These are phyloP conservation scores for Rhizomys pruinosus DNA, from an alignment of 2,113 vertebrate genomes.

Conservation along the genomic window DNA sequence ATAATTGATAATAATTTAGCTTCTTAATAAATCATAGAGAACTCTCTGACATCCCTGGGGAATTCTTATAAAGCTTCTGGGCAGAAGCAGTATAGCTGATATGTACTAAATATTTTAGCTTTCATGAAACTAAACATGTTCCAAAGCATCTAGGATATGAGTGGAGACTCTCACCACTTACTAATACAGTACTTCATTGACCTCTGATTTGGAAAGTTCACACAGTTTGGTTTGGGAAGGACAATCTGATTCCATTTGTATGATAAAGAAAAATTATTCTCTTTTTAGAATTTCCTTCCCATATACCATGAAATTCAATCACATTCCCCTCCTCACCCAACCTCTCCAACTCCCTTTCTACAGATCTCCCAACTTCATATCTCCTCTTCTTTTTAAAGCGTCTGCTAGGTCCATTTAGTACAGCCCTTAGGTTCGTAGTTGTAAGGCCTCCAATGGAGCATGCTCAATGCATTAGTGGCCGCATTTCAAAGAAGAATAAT, in stretches of 20 bases:
- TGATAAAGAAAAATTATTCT: too few relatives aligned
- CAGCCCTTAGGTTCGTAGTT: too few relatives aligned
- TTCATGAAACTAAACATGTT: neutral
- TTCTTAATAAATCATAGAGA: conserved; percentile 21
- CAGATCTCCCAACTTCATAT: too few relatives aligned
- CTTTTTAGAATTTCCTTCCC: too few relatives aligned
- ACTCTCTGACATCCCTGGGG: neutral
- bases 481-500: too few relatives aligned
- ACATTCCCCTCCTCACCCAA: too few relatives aligned
- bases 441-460: too few relatives aligned
- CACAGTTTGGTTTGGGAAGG: neutral
- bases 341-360: too few relatives aligned
- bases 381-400: too few relatives aligned
- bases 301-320: too few relatives aligned
- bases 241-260: neutral
- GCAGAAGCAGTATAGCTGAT: neutral
- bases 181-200: neutral
- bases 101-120: neutral
- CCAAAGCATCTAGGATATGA: neutral
- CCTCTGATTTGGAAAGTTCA: neutral
- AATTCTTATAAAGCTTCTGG: neutral
- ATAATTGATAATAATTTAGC: conserved; percentile 52
- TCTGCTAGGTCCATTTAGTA: too few relatives aligned
- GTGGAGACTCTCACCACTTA: neutral
- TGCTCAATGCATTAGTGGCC: too few relatives aligned